phyloP scores from a whole-genome alignment of 2,888 invertebrate genomes.

The Nomada flava region DNA sequence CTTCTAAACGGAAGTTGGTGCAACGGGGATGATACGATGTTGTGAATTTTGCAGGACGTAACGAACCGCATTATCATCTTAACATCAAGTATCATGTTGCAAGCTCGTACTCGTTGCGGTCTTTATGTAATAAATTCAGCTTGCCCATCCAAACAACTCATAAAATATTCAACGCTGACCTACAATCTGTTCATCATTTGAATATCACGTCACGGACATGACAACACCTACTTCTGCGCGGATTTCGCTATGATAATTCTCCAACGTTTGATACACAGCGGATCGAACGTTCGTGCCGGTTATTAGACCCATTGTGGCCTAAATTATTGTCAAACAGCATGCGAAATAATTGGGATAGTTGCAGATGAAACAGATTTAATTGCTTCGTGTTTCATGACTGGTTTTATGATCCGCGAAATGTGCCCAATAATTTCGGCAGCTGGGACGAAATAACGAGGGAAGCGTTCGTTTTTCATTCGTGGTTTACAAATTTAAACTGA shows the following conservation, averaged over 20 bases:
- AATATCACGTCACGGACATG: conserved; percentile 57
- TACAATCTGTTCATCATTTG: conserved; percentile 57
- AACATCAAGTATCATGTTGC: conserved; percentile 45
- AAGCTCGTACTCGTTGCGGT: conserved; percentile 12
- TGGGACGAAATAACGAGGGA: neutral
- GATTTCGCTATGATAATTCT: conserved; percentile 49
- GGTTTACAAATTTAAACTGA: no score
- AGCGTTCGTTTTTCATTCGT: neutral
- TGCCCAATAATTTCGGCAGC: neutral
- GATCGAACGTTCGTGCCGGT: conserved; percentile 30
- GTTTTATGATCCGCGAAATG: no score
- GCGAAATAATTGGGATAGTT: neutral
- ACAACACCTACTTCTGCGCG: conserved; percentile 56
- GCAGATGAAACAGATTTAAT: neutral
- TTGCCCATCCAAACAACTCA: conserved; percentile 56
- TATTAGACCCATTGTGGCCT: neutral
- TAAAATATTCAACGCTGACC: conserved; percentile 60
- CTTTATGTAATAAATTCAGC: conserved; percentile 58
- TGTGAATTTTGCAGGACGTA: conserved; percentile 43
- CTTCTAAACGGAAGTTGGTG: conserved; percentile 20
- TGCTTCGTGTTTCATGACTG: neutral
- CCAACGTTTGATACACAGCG: conserved; percentile 24
- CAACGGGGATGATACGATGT: neutral
- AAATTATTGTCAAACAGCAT: conserved; percentile 4
- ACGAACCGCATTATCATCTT: conserved; percentile 46